Evolutionary conservation across 2,888 invertebrate species (phyloP), one percentile per base, ranked within the genome.

Genomic region (Microchrysa polita): DNA sequence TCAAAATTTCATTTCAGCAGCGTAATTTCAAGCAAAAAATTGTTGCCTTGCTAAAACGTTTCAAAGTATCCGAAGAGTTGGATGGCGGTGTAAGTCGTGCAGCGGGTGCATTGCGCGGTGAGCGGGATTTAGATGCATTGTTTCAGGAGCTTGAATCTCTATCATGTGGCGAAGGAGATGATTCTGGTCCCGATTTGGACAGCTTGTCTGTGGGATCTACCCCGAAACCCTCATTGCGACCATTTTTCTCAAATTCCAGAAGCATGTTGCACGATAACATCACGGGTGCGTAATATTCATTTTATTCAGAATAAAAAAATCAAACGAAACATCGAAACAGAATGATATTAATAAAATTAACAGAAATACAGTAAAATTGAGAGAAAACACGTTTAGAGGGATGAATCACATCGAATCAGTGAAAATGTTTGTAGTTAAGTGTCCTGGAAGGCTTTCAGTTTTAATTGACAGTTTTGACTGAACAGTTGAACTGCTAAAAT

Each of bases 21-120:
- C 90, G 96, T 81, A 98, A 98, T 86, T 88, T 98, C 81, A 98
- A 98, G 85, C 97, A 98, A 86, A 95, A 95, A 87, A 97, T 99
- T 85, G 95, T 97, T 77, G 95, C 97, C 67, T 87, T 99, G 79
- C 86, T 99, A 81, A 93, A 94, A 82, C 91, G 96, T 80, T 98
- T 99, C 88, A 92, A 95, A 80, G 93, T 95, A 77, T 93, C 95
- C 53, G 98, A 98, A 83, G 96, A 97, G 81, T 86, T 95, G 82
- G 93, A 93, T 81, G 88, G 90, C 18, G 89, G 90, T 61, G 87
- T 88, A 1, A 84, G 88, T 53, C 84, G 88, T 34, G 90, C 88
- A 79, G 87, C 90, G 67, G 84, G 86, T 60, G 86, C 88, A 74
- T 79, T 89, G 74, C 91, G 92, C 76, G 93, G 93, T 72, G 93